Base-by-base conservation (phyloP, 2,888 invertebrate genomes). In the Drosophila hamatofila region DNA sequence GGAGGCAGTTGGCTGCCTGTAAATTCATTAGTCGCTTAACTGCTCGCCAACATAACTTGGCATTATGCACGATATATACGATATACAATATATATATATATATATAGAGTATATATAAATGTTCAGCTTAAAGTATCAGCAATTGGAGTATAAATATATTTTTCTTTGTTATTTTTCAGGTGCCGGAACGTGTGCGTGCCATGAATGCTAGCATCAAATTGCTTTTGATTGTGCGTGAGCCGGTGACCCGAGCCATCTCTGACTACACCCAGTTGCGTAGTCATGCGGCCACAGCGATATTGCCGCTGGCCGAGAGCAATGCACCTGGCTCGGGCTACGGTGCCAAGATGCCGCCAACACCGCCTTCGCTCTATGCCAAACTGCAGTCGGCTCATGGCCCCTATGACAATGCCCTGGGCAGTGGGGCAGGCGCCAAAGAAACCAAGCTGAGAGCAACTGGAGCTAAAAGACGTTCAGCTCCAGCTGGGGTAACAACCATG, bases 191-290 rank as follows among this genome's bases (percentile, higher is more conserved):
- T 76, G 97, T 99, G 60, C 95, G 96, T 81, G 97, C 97, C 69
- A 98, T 99, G 97, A 98, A 99, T 94, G 95, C 97, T 11, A 96
- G 97, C 91, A 96, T 98, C 72, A 97, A 98, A 88, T 94, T 99
- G 68, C 95, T 99, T 75, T 94, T 99, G 83, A 98, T 99, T 90
- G 97, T 99, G 25, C 95, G 99, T 16, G 98, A 99, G 93, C 99
- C 99, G 4, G 98, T 99, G 62, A 97, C 97, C 21, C 94, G 99
- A 63, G 97, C 98, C 58, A 97, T 99, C 89, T 99, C 98, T 16
- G 99, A 99, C 94, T 99, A 98, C 93, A 97, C 98, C 23, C 98
- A 99, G 93, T 94, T 98, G 83, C 95, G 96, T 75, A 97, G 96
- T 83, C 96, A 97, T 90, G 96, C 97, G 27, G 96, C 96, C 41